Evolutionary conservation across 2,888 invertebrate genomes (phyloP).

Genomic region (Octodonta nipae): DNA sequence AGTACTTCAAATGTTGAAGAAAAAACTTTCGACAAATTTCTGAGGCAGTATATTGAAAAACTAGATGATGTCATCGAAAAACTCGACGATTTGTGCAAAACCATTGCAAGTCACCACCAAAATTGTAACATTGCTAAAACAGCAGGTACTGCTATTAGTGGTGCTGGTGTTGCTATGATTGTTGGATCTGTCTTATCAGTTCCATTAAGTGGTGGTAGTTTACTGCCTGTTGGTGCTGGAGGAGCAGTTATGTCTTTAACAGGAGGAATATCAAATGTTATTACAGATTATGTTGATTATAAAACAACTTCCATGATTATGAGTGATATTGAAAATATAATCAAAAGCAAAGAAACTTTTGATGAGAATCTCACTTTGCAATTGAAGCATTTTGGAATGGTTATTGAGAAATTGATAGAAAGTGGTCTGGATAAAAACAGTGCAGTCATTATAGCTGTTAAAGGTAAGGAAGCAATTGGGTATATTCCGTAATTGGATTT

Average conservation of each 20-base stretch:
- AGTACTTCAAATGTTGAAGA: no score
- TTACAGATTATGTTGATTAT: conserved; percentile 19
- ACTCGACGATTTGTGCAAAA: conserved; percentile 12
- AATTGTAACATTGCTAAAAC: conserved; percentile 16
- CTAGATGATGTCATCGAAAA: conserved; percentile 14
- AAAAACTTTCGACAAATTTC: conserved; percentile 12
- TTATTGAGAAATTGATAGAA: conserved; percentile 14
- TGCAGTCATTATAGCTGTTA: conserved; percentile 17
- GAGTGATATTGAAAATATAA: conserved; percentile 15
- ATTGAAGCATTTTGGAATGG: conserved; percentile 15
- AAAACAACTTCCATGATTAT: conserved; percentile 16
- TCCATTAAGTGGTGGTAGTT: conserved; percentile 16
- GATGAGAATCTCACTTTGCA: conserved; percentile 16
- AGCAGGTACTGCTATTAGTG: conserved; percentile 16
- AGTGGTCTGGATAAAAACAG: conserved; percentile 14
- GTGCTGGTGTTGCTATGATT: conserved; percentile 17
- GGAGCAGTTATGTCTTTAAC: conserved; percentile 20
- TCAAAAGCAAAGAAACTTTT: conserved; percentile 16
- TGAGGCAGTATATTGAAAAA: conserved; percentile 15
- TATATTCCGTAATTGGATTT: no score
- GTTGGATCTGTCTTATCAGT: conserved; percentile 16
- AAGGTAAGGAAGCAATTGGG: conserved; percentile 11
- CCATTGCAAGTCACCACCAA: conserved; percentile 14
- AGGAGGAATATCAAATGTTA: conserved; percentile 16
- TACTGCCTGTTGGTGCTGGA: conserved; percentile 16